Evolutionary conservation across 2,888 invertebrate species (phyloP).

Genomic region (Hartigia nigra): DNA sequence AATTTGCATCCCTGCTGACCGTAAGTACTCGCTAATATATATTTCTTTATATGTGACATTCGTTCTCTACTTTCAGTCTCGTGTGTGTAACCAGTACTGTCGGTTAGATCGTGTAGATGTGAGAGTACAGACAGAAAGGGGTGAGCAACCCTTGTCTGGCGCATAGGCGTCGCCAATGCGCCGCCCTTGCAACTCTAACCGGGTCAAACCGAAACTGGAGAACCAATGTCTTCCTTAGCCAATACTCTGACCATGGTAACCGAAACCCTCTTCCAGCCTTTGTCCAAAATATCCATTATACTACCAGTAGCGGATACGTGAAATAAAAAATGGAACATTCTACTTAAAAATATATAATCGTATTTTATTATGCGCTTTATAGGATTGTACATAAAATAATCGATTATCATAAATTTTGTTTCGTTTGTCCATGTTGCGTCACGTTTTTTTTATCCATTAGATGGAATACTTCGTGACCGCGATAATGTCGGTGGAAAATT

Average conservation of each 20-base stretch:
- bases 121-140: conserved; percentile 60
- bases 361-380: neutral
- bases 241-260: neutral
- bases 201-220: conserved; percentile 44
- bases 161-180: conserved; percentile 53
- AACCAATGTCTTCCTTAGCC: conserved; percentile 29
- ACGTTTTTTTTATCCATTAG: neutral
- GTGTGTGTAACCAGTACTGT: neutral
- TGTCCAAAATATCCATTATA: neutral
- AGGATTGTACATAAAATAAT: no score
- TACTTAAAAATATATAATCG: neutral
- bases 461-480: no score
- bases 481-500: neutral
- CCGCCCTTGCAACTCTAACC: conserved; percentile 39
- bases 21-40: conserved; percentile 31
- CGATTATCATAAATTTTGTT: no score
- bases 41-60: neutral
- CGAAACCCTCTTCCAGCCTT: neutral
- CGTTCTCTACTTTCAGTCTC: neutral
- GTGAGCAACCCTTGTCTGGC: conserved; percentile 57
- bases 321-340: neutral
- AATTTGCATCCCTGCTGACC: conserved; percentile 35
- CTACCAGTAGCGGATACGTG: neutral
- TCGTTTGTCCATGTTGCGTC: neutral
- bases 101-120: conserved; percentile 39